Conservation (phyloP, 2,888 invertebrate species). For the Eurois occulta region DNA sequence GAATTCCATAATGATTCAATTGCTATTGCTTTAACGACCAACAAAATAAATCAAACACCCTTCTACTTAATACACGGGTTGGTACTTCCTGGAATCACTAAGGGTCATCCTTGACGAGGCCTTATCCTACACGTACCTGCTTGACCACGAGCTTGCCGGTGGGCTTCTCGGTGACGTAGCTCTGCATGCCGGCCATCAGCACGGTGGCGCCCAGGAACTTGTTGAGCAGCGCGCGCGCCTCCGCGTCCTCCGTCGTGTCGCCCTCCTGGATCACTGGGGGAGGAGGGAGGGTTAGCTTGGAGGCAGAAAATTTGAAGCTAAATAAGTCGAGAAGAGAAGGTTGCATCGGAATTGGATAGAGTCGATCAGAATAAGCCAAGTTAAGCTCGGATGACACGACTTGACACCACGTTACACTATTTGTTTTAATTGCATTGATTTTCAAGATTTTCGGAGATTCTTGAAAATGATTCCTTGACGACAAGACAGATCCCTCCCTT, state of each 20-base stretch:
- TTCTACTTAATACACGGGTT: not conserved
- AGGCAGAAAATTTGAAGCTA: not conserved
- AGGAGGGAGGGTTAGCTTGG: not conserved
- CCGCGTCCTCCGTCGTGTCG: constrained; percentile 92
- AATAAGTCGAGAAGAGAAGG: not conserved
- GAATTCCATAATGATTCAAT: not conserved
- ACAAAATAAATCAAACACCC: not conserved
- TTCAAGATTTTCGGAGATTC: not conserved
- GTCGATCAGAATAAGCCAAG: not conserved
- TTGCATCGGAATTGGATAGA: not conserved
- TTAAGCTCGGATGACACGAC: not conserved
- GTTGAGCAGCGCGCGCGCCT: constrained; percentile 94
- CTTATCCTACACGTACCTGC: constrained; percentile 74
- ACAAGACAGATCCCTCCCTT: not conserved
- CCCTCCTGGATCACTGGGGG: constrained; percentile 91
- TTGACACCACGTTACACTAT: not conserved
- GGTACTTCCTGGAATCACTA: not conserved
- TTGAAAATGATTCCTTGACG: not conserved
- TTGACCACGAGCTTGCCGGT: constrained; percentile 72
- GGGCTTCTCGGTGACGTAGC: constrained; percentile 83
- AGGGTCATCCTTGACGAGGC: not conserved
- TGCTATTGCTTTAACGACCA: not conserved
- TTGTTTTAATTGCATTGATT: not conserved
- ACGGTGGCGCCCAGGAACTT: constrained; percentile 96
- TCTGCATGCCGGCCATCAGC: constrained; percentile 94